Evolutionary conservation across 1,140 invertebrate genomes (phyloP).

Genomic region (Drosophila tristis): DNA sequence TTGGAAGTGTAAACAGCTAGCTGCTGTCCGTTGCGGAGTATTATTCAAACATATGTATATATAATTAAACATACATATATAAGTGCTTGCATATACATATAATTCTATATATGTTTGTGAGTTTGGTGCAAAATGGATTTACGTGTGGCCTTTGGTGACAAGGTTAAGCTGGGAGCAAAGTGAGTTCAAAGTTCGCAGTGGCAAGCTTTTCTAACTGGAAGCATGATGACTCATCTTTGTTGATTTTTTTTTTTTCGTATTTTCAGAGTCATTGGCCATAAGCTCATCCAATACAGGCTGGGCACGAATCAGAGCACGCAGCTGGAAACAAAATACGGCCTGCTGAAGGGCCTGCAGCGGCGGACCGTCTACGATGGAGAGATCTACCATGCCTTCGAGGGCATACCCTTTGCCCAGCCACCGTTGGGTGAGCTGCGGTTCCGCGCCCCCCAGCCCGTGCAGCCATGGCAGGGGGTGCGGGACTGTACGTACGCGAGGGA

Average conservation of each 20-base stretch:
- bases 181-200: conserved; percentile 28
- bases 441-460: conserved; percentile 85
- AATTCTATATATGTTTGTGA: conserved; percentile 13
- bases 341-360: conserved; percentile 60
- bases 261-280: conserved; percentile 59
- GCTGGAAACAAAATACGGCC: conserved; percentile 57
- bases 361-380: conserved; percentile 66
- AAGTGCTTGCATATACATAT: conserved; percentile 6
- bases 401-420: conserved; percentile 89
- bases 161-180: conserved; percentile 61
- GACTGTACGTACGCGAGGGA: conserved; percentile 74
- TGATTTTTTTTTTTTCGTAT: not conserved
- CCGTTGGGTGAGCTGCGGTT: conserved; percentile 88
- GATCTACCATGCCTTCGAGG: conserved; percentile 83
- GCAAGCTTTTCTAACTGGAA: no score
- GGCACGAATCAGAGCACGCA: conserved; percentile 49
- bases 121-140: conserved; percentile 48
- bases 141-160: conserved; percentile 53
- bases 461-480: conserved; percentile 85
- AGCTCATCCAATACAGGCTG: conserved; percentile 58
- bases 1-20: conserved; percentile 49
- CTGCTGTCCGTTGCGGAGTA: conserved; percentile 26
- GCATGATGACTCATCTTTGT: conserved; percentile 28
- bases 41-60: conserved; percentile 5
- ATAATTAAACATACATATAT: not conserved